Percentiles rank a stretch among this genome's conserved stretches.
Evolutionary conservation across 2,113 vertebrate genomes (phyloP).

Genomic region (Setophaga coronata): DNA sequence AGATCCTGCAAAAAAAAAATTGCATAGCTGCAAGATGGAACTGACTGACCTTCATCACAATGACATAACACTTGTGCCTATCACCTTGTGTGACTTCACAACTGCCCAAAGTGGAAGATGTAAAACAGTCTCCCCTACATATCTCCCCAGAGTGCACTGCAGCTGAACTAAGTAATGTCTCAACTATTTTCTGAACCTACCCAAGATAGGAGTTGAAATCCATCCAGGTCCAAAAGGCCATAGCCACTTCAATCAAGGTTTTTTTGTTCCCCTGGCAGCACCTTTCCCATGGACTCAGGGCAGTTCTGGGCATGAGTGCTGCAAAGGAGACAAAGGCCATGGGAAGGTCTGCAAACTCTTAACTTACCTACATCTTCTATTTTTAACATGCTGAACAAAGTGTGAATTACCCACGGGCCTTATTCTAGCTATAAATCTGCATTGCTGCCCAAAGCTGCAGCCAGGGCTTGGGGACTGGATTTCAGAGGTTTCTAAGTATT

Average conservation of each 20-base stretch:
- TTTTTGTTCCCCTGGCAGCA: not conserved
- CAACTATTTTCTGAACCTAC: not conserved
- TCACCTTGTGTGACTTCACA: constrained; percentile 1
- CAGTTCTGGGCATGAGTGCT: not conserved
- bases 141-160: not conserved
- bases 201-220: constrained; percentile 16
- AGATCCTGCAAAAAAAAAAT: not conserved
- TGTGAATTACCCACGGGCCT: not conserved
- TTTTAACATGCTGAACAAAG: not conserved
- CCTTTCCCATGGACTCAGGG: not conserved
- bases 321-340: not conserved
- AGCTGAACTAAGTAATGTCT: not conserved
- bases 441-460: fast-evolving
- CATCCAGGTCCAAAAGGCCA: not conserved
- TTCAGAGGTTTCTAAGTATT: not conserved
- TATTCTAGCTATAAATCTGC: not conserved
- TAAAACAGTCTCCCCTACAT: not conserved
- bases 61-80: not conserved
- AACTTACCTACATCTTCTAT: not conserved
- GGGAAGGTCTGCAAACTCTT: not conserved
- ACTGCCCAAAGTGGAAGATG: not conserved
- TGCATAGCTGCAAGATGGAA: not conserved
- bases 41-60: not conserved
- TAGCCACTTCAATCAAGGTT: not conserved
- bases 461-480: not conserved